Evolutionary conservation across 1,140 invertebrate species (phyloP), one percentile per base, ranked within the genome.

Genomic region (Heliothis subflexa): DNA sequence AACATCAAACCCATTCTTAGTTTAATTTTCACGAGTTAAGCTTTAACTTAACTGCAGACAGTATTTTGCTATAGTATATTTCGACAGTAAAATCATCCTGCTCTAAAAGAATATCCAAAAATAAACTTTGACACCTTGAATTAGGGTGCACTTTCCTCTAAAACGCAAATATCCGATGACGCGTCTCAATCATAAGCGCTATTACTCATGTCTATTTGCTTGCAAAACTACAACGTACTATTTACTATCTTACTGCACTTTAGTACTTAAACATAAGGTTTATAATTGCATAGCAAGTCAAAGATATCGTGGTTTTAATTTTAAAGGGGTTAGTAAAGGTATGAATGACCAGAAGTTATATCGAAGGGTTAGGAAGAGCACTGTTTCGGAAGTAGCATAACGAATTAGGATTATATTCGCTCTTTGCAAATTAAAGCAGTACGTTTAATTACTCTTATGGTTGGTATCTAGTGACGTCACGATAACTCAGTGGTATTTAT

Each of bases 161-260:
- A 12, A 49, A 52, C 0, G 2, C 5, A 13, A 21, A 18, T 14
- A 52, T 52, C 25, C 64, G 49, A 68, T 68, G 64, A 68, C 64
- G 64, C 45, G 64, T 68, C 64, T 68, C 64, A 68, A 68, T 68
- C 64, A 68, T 68, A 28, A 68, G 64, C 64, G 49, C 64, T 68
- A 68, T 68, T 52, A 68, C 64, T 68, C 64, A 68, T 68, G 40
- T 64, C 49, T 49, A 68, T 52, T 52, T 50, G 64, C 14, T 10
- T 21, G 21, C 64, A 52, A 52, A 12, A 64, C 45, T 45, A 47
- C 62, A 50, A 68, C 1, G 50, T 47, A 64, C 18, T 25, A 13
- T n/a, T 9, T 68, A 13, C 64, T 50, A 12, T n/a, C 25, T 5
- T 9, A 9, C 0, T 50, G 7, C 28, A 52, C 47, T 47, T 28